Conservation (phyloP, 92 coral and sea anemone genomes). For the Parazoanthus swiftii region DNA sequence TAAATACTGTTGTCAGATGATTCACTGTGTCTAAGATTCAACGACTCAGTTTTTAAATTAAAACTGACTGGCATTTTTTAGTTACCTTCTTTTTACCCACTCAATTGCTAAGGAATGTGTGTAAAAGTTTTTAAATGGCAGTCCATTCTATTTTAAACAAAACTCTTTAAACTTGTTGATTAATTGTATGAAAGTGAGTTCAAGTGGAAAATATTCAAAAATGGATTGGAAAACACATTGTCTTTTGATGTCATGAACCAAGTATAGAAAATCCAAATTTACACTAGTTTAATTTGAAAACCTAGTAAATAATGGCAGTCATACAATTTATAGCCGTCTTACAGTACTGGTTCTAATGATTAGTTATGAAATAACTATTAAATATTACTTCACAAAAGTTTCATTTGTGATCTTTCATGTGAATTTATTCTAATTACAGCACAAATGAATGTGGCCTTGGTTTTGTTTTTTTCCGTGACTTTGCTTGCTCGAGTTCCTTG, state of each 20-base stretch:
- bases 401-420: background rate
- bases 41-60: background rate
- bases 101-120: background rate
- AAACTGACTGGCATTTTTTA: background rate
- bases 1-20: background rate
- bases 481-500: slow-evolving; percentile 46
- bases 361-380: background rate
- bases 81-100: background rate
- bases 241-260: background rate
- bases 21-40: background rate
- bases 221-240: background rate
- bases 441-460: slow-evolving; percentile 74
- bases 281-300: background rate
- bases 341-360: background rate
- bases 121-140: background rate
- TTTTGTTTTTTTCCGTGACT: slow-evolving; percentile 44
- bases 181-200: background rate
- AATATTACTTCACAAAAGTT: background rate
- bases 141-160: background rate
- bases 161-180: background rate
- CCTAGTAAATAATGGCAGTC: background rate
- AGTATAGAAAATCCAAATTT: background rate
- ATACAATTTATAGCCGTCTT: background rate
- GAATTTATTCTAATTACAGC: slow-evolving; percentile 19
- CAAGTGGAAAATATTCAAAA: slow-evolving; percentile 10